phyloP scores from a whole-genome alignment of 1,140 invertebrate genomes.

The Pygmarrhopalites habei region DNA sequence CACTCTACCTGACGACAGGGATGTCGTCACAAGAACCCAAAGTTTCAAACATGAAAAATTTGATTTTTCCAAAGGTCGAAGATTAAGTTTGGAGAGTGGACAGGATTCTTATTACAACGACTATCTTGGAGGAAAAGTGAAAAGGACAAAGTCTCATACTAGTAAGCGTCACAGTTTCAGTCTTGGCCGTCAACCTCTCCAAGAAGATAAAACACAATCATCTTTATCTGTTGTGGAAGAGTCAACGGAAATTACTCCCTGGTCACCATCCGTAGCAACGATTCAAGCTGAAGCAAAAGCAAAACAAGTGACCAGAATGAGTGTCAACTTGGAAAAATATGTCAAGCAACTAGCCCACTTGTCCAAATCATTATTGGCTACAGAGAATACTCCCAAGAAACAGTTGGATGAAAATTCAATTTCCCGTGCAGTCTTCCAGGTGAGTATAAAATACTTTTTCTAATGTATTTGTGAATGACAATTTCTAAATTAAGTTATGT shows the following conservation, averaged over 20 bases:
- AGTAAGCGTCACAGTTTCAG: too few species aligned
- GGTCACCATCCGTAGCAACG: too few species aligned
- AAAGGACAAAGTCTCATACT: too few species aligned
- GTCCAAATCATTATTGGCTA: background rate
- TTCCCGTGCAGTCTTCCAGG: background rate
- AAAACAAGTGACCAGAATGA: background rate
- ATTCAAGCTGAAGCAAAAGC: background rate
- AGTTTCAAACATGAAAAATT: too few species aligned
- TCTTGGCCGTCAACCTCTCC: too few species aligned
- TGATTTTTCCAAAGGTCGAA: too few species aligned
- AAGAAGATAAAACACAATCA: too few species aligned
- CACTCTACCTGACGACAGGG: too few species aligned
- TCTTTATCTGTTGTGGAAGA: background rate
- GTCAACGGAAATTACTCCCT: background rate
- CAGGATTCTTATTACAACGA: too few species aligned
- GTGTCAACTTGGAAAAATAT: slow-evolving; percentile 10
- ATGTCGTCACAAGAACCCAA: too few species aligned
- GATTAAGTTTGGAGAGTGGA: too few species aligned
- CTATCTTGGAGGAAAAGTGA: too few species aligned
- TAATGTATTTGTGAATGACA: background rate
- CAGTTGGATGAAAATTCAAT: background rate
- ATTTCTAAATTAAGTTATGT: background rate
- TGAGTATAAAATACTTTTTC: background rate
- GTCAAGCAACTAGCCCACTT: background rate
- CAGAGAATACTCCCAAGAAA: background rate